Evolutionary conservation across 2,113 vertebrate genomes (phyloP).

Genomic region (Thalassarche chlororhynchos): DNA sequence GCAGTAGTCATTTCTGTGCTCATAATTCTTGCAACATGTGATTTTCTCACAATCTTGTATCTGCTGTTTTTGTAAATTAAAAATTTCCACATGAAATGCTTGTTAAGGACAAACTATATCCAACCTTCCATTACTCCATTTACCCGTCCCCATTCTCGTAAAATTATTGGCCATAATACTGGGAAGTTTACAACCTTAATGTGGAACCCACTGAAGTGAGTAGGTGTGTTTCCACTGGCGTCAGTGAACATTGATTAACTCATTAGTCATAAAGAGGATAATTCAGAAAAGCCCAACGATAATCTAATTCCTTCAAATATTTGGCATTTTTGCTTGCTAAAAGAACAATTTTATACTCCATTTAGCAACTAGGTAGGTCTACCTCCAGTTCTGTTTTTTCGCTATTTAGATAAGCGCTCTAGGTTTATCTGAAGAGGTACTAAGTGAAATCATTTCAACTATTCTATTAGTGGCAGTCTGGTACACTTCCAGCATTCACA

Average conservation of each 20-base stretch:
- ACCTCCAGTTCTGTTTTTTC: neutral
- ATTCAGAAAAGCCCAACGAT: neutral
- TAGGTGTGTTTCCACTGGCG: neutral
- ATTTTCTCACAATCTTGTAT: neutral
- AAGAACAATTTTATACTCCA: neutral
- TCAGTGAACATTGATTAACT: neutral
- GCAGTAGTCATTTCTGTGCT: neutral
- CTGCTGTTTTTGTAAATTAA: neutral
- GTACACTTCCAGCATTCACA: neutral
- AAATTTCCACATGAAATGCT: neutral
- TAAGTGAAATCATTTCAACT: neutral
- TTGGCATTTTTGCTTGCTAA: neutral
- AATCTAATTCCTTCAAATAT: neutral
- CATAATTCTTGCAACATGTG: accelerated
- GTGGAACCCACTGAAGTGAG: neutral
- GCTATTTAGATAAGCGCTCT: neutral
- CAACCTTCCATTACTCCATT: neutral
- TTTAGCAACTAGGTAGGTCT: neutral
- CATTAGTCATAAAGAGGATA: neutral
- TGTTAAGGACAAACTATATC: neutral
- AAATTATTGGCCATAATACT: neutral
- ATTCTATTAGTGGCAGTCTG: neutral
- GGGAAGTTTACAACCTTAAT: neutral
- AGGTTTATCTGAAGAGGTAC: neutral
- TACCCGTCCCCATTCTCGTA: neutral